Conservation (phyloP, 2,888 invertebrate species). For the Catocala sponsa region DNA sequence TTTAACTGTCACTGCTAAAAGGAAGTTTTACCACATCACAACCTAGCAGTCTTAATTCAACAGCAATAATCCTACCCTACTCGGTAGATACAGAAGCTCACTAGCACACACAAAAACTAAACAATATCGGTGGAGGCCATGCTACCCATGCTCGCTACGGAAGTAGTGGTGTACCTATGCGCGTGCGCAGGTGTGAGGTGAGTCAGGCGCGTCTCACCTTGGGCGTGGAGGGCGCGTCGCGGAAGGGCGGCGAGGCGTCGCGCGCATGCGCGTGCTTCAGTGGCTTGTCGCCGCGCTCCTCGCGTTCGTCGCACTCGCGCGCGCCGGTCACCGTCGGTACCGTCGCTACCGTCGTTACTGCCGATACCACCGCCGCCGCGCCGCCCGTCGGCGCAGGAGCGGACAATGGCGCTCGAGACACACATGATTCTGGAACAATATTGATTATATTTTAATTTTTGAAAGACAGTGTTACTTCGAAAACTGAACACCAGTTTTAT, state of each 20-base stretch:
- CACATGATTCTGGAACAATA: slow-evolving; percentile 20
- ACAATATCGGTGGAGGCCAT: too few relatives aligned
- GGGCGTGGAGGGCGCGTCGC: slow-evolving; percentile 90
- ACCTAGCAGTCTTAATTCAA: too few relatives aligned
- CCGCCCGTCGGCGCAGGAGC: slow-evolving; percentile 1
- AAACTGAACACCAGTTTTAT: too few relatives aligned
- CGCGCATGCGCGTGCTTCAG: slow-evolving; percentile 83
- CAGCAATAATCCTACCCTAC: too few relatives aligned
- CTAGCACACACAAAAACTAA: not conserved
- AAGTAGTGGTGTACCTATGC: not conserved
- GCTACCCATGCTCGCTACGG: too few relatives aligned
- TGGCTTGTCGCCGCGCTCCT: slow-evolving; percentile 71
- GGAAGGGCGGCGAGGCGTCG: slow-evolving; percentile 85
- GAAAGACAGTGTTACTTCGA: too few relatives aligned
- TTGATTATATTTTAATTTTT: not conserved
- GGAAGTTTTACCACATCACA: too few relatives aligned
- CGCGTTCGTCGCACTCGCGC: slow-evolving; percentile 34
- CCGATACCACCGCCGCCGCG: too few relatives aligned
- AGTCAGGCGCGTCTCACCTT: slow-evolving; percentile 77
- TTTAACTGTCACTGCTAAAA: too few relatives aligned
- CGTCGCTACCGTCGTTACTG: too few relatives aligned
- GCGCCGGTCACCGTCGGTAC: too few relatives aligned
- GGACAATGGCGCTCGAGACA: not conserved
- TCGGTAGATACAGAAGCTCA: not conserved
- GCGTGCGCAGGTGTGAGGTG: slow-evolving; percentile 7